Evolutionary conservation across 2,888 invertebrate genomes (phyloP), one percentile per base, ranked within the genome.

Genomic region (Ditula angustiorana): DNA sequence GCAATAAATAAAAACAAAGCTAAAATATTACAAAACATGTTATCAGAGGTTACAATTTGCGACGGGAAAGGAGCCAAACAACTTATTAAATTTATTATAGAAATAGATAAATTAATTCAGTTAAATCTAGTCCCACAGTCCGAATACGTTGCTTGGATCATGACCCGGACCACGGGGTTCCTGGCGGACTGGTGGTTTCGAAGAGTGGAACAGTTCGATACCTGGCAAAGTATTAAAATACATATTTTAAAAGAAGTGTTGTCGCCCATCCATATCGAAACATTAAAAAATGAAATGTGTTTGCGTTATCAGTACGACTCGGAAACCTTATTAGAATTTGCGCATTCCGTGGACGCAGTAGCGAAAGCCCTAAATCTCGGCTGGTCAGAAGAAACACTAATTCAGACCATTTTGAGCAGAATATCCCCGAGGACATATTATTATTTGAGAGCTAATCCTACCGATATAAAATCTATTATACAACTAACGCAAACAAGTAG

Each of bases 401-500:
- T 47, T 47, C 26, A 47, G 11, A 26, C 47, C 4, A 47, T 47
- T 47, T 55, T 55, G 11, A 55, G 37, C 10, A 41, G 26, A 10
- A 37, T 26, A 24, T 41, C 55, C 13, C 52, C 52, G n/a, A 35
- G 23, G 8, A 52, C 21, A 2, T 52, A 52, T 52, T 52, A 52
- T 52, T 52, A 52, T 21, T 21, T 52, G 13, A 37, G 23, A 37
- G 23, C 35, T 13, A 53, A 53, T 35, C 53, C 53, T 16, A 44
- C 19, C 26, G 44, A 56, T n/a, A 46, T 56, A 5, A 44, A 44
- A 21, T 26, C 7, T 21, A 44, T 56, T 28, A 19, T 28, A 5
- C 56, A 56, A 10, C 26, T 56, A 8, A 44, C 56, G 28, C 56
- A 44, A 30, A 56, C 44, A 56, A 56, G 56, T 56, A 56, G 56